Conservation (phyloP, 2,113 vertebrate genomes). For the Brachypteracias leptosomus region DNA sequence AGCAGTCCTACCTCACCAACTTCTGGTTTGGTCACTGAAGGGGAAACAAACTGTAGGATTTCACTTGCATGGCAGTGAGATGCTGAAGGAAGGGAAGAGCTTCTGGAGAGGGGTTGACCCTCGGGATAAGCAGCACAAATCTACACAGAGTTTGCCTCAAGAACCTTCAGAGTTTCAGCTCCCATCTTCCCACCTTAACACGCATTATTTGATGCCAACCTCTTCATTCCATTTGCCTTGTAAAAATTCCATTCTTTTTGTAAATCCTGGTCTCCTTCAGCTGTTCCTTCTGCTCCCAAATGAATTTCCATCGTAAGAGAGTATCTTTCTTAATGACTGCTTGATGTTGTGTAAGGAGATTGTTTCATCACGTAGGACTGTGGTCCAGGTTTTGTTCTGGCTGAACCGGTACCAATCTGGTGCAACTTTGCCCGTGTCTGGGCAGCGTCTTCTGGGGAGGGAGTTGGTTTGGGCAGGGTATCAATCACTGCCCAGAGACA, state of each 20-base stretch:
- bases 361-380: not conserved
- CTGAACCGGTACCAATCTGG: not conserved
- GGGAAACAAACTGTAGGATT: not conserved
- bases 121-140: not conserved
- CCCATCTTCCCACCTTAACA: not conserved
- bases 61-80: not conserved
- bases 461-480: not conserved
- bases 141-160: not conserved
- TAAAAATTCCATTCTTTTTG: not conserved
- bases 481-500: not conserved
- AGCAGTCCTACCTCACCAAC: not conserved
- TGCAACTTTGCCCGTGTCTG: not conserved
- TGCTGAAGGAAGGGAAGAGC: not conserved
- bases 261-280: not conserved
- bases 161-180: not conserved
- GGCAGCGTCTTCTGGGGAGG: not conserved
- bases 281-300: not conserved
- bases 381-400: conserved; percentile 50
- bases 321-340: not conserved
- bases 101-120: not conserved
- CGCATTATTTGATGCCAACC: not conserved
- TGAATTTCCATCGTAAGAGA: not conserved
- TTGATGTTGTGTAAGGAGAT: conserved; percentile 25
- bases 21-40: not conserved
- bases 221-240: not conserved